Conservation (phyloP, 2,113 vertebrate genomes). For the Mustelus asterias region DNA sequence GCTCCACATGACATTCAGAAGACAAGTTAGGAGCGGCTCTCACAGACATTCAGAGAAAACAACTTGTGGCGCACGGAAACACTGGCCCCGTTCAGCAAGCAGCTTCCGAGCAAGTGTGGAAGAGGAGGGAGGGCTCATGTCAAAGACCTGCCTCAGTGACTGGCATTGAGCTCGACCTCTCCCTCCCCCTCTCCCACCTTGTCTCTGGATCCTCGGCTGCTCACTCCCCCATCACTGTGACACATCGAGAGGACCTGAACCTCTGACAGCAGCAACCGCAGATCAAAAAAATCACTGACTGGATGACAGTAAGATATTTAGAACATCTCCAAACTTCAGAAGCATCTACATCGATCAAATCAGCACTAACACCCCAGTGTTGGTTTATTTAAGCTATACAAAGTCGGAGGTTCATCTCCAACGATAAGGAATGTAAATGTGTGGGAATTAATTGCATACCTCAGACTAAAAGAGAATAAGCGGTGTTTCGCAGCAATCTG, state of each 20-base stretch:
- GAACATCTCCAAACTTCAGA: background rate
- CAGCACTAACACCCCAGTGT: no score
- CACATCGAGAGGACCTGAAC: background rate
- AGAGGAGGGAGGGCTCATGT: slow-evolving; percentile 14
- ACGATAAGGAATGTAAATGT: background rate
- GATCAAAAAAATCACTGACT: background rate
- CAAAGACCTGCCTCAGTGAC: background rate
- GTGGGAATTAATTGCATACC: background rate
- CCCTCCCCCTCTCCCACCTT: background rate
- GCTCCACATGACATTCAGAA: background rate
- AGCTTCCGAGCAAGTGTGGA: background rate
- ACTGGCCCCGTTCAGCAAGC: background rate
- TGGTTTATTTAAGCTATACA: no score
- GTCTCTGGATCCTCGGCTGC: background rate
- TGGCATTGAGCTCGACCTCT: background rate
- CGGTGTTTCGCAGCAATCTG: background rate
- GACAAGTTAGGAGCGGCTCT: background rate
- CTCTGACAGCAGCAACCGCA: background rate
- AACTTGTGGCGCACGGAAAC: background rate
- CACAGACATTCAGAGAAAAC: background rate
- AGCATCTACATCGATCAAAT: background rate
- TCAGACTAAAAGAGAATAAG: background rate
- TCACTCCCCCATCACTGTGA: background rate
- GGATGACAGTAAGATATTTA: background rate
- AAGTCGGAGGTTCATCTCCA: background rate